Conservation (phyloP, 53 echinoderm and acorn worm species). For the Echinarachnius parma region DNA sequence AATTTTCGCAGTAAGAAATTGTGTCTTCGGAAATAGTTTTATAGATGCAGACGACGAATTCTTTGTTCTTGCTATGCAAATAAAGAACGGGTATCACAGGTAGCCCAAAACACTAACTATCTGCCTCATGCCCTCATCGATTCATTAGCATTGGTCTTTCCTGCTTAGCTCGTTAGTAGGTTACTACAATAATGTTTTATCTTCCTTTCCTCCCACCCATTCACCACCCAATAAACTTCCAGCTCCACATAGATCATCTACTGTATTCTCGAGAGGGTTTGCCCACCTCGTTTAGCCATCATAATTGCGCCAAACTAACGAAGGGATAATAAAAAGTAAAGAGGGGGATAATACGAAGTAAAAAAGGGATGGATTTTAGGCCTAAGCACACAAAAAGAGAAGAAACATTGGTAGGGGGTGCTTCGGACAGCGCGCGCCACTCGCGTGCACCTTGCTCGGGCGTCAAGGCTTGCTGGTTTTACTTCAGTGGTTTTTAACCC, state of each 20-base stretch:
- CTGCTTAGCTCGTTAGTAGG: no score
- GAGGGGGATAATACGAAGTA: not conserved
- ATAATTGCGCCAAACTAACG: slow-evolving; percentile 24
- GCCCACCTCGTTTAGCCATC: slow-evolving; percentile 21
- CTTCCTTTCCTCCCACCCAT: not conserved
- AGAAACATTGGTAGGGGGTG: not conserved
- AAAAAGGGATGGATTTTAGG: not conserved
- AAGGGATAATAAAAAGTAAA: not conserved
- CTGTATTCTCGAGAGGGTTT: slow-evolving; percentile 15
- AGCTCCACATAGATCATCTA: no score
- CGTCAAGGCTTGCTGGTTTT: slow-evolving; percentile 36
- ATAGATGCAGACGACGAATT: no score
- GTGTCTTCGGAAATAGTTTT: no score
- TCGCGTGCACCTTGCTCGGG: slow-evolving; percentile 38
- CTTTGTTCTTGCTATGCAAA: no score
- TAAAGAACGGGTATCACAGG: no score
- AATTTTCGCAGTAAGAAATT: no score
- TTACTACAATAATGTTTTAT: slow-evolving; percentile 19
- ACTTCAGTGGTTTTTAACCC: no score
- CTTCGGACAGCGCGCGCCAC: slow-evolving; percentile 9
- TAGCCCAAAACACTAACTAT: no score
- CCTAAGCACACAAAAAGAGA: not conserved
- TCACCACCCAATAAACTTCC: no score
- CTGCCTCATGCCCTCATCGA: slow-evolving; percentile 19
- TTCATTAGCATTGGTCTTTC: slow-evolving; percentile 39